Evolutionary conservation across 2,797 vertebrate genomes (phyloP).

Genomic region (Notamacropus eugenii): DNA sequence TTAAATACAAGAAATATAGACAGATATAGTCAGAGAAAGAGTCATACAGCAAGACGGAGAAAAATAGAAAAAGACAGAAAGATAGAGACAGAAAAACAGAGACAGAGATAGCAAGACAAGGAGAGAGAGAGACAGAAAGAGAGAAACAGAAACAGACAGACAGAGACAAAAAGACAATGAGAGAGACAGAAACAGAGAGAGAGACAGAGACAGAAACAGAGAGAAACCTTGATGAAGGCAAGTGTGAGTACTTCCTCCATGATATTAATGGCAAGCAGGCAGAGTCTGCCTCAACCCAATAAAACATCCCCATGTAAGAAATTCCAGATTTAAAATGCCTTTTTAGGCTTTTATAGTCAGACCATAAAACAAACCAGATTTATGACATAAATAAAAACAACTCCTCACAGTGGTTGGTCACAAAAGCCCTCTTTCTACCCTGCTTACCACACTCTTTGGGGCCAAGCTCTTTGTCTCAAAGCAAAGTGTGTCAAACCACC

Average conservation of each 20-base stretch:
- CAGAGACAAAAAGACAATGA: neutral
- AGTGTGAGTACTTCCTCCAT: neutral
- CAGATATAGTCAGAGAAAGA: neutral
- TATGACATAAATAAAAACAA: constrained; percentile 73
- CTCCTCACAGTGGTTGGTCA: constrained; percentile 41
- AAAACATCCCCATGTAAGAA: constrained; percentile 44
- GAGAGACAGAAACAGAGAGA: too few species aligned
- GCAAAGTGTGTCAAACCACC: neutral
- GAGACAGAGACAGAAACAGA: neutral
- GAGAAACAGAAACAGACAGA: neutral
- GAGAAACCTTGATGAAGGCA: constrained; percentile 44
- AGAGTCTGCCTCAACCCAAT: constrained; percentile 24
- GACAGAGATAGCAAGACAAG: neutral
- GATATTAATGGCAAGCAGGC: neutral
- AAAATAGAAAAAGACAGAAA: neutral
- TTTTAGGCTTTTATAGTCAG: constrained; percentile 73
- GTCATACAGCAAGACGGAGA: neutral
- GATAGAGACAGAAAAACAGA: neutral
- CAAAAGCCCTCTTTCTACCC: constrained; percentile 34
- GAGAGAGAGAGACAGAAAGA: neutral
- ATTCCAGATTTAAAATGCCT: constrained; percentile 73
- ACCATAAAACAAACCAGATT: constrained; percentile 77
- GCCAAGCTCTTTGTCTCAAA: constrained; percentile 48
- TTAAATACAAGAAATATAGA: neutral
- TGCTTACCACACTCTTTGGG: neutral